Evolutionary conservation across 2,888 invertebrate genomes (phyloP), one percentile per base, ranked within the genome.

Genomic region (Clepsis dumicolana): DNA sequence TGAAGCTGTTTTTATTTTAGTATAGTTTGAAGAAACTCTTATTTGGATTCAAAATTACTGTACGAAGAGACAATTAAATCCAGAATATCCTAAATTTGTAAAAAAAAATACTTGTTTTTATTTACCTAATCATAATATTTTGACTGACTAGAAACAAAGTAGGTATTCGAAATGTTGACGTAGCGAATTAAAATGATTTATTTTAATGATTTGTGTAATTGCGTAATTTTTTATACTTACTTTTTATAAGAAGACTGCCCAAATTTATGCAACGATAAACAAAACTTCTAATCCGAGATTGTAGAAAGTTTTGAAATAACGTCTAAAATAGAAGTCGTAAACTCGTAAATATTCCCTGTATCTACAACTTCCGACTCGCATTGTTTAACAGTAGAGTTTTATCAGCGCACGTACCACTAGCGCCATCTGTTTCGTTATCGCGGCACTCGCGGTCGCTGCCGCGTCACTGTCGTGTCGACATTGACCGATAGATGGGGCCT

Each of bases 401-500:
- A 57, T 57, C 52, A 60, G 60, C 4, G 29, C 64, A 35, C 70
- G 27, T 14, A 77, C 81, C 71, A 70, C 72, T 75, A 86, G 81
- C 90, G 92, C 89, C 92, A 92, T 88, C 92, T 93, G 71, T 83
- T 75, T 70, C 63, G 72, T 61, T 35, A 70, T 64, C 50, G 27
- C 64, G 54, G 85, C 88, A 91, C 88, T 86, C 71, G 67, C 71
- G 76, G 65, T 71, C 69, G 70, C 70, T 57, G 59, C 74, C 80
- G 83, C 85, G 88, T 88, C 84, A 88, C 91, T 84, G 87, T 88
- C 84, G 88, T 92, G 87, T 76, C 89, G 92, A 91, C 92, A 91
- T 93, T 93, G 93, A 93, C 92, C 93, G 93, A 87, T 85, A 93
- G 93, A 86, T 91, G 93, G 93, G 85, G 86, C 84, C 84, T 91